Evolutionary conservation across 2,888 invertebrate species (phyloP).

Genomic region (Vesta saturnalis): DNA sequence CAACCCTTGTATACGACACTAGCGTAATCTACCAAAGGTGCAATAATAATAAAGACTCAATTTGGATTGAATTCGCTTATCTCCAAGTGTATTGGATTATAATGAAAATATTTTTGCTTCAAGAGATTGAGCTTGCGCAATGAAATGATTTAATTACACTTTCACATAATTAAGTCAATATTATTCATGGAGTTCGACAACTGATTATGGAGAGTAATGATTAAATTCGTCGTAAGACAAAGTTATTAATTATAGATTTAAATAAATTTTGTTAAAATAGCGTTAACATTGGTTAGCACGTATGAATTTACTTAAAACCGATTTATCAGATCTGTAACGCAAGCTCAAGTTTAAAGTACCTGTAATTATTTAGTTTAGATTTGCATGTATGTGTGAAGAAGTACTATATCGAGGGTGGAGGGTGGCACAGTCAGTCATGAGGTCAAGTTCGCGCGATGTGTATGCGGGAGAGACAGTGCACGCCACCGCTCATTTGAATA

Average conservation of each 20-base stretch:
- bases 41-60: conserved; percentile 48
- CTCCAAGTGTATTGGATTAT: neutral
- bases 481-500: conserved; percentile 52
- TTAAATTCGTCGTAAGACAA: neutral
- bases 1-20: conserved; percentile 42
- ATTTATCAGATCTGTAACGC: conserved; percentile 16
- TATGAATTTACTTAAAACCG: neutral
- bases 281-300: neutral
- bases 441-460: conserved; percentile 49
- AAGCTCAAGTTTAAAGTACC: conserved; percentile 3
- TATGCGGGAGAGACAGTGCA: conserved; percentile 46
- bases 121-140: neutral
- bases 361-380: conserved; percentile 22
- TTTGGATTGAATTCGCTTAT: conserved; percentile 39
- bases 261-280: neutral
- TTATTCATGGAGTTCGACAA: neutral
- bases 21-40: conserved; percentile 48
- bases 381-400: conserved; percentile 31
- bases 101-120: neutral
- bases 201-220: neutral
- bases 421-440: conserved; percentile 45
- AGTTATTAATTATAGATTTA: conserved; percentile 5
- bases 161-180: too few relatives aligned
- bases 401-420: conserved; percentile 19
- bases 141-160: too few relatives aligned